Evolutionary conservation across 2,888 invertebrate species (phyloP), one percentile per base, ranked within the genome.

Genomic region (Plutella xylostella): DNA sequence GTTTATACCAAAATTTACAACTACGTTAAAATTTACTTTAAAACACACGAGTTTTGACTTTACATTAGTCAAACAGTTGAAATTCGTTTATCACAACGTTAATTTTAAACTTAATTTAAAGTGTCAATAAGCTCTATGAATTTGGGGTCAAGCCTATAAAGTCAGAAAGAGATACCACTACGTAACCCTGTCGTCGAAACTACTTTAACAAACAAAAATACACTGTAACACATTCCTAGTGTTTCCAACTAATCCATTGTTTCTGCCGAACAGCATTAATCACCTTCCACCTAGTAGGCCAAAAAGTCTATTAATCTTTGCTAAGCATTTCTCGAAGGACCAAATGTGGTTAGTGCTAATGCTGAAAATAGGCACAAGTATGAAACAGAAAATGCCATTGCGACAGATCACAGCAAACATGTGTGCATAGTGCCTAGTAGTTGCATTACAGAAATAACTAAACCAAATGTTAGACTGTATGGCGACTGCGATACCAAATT

Each of bases 221-320:
- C n/a, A n/a, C n/a, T n/a, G n/a, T n/a, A n/a, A n/a, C n/a, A n/a
- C n/a, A n/a, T n/a, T n/a, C n/a, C n/a, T n/a, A n/a, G 2, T 28
- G 9, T 28, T n/a, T 28, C 2, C 28, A 3, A 28, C 28, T 4
- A 28, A 28, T 28, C 21, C 20, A 37, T 42, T 37, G 28, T 37
- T 9, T 25, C 18, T 11, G n/a, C 4, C 30, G 39, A 28, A 40
- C 37, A 15, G 38, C 42, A 42, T 40, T 41, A 25, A 42, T 47
- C 45, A 48, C 44, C 7, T 5, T 17, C 9, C 15, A 5, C 9
- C 34, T 14, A 34, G 15, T 34, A 34, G 34, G 34, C 34, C 34
- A 34, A 34, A 34, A 34, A 34, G 34, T 34, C 34, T 15, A 34
- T 34, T 34, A 34, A 34, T 34, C 14, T 34, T 17, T 37, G 9